These are phyloP conservation scores for Coelopa frigida DNA, from an alignment of 1,140 invertebrate genomes.

Conservation along the genomic window DNA sequence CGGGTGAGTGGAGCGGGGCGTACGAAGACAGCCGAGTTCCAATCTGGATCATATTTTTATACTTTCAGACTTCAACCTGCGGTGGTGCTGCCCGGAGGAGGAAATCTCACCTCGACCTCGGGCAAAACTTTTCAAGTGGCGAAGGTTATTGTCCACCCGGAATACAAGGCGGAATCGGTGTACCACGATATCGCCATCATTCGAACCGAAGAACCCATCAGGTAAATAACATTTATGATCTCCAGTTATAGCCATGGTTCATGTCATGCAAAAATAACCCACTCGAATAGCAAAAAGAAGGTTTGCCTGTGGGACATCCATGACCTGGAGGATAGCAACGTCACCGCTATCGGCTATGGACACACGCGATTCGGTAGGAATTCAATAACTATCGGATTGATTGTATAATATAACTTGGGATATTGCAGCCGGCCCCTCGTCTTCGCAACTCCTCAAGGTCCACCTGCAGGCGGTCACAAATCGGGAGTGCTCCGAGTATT, in stretches of 20 bases:
- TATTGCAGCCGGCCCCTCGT: slow-evolving; percentile 9
- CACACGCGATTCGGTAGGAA: slow-evolving; percentile 15
- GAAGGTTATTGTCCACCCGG: slow-evolving; percentile 46
- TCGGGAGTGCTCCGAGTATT: slow-evolving; percentile 8
- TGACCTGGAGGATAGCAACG: background rate
- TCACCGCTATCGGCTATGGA: slow-evolving; percentile 15
- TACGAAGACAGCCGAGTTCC: background rate
- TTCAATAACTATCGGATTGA: no score
- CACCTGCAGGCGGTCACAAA: slow-evolving; percentile 6
- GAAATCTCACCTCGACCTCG: slow-evolving; percentile 1
- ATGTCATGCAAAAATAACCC: no score
- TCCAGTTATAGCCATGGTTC: no score
- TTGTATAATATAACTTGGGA: background rate
- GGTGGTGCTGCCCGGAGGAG: slow-evolving; percentile 11
- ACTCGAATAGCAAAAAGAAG: background rate
- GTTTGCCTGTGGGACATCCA: background rate
- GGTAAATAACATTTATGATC: no score
- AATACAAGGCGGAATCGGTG: slow-evolving; percentile 42
- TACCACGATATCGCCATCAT: slow-evolving; percentile 49
- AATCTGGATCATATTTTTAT: background rate
- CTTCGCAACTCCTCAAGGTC: slow-evolving; percentile 11
- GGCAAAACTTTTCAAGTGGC: slow-evolving; percentile 30
- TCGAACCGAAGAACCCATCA: slow-evolving; percentile 24
- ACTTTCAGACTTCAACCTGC: slow-evolving; percentile 8
- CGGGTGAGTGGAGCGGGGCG: slow-evolving; percentile 8